Evolutionary conservation across 2,113 vertebrate species (phyloP).

Genomic region (Cygnus buccinator): DNA sequence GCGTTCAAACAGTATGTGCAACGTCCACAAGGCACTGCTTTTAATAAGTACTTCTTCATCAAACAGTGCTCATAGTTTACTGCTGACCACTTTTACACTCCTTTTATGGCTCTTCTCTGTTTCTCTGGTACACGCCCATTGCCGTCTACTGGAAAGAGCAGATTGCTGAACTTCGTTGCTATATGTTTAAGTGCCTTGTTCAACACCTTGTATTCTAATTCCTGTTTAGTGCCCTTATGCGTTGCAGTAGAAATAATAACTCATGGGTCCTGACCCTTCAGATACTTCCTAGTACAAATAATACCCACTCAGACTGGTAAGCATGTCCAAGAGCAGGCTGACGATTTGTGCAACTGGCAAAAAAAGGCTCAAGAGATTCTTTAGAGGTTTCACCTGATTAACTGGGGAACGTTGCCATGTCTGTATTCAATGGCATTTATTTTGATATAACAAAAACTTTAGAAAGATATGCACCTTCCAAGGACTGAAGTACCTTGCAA

Average conservation of each 20-base stretch:
- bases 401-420: constrained; percentile 1
- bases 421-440: background rate
- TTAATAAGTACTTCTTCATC: background rate
- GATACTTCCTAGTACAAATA: constrained; percentile 5
- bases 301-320: constrained; percentile 16
- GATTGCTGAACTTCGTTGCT: background rate
- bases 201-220: background rate
- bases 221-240: background rate
- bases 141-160: background rate
- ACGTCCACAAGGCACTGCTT: background rate
- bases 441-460: constrained; percentile 46
- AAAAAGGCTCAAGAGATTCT: constrained; percentile 42
- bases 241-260: constrained; percentile 4
- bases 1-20: background rate
- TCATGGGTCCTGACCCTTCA: background rate
- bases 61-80: background rate
- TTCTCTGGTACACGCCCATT: background rate
- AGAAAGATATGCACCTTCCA: constrained; percentile 32
- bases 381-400: constrained; percentile 57
- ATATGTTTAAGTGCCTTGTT: background rate
- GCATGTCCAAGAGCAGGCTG: background rate
- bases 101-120: background rate
- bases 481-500: background rate
- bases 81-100: background rate
- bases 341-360: constrained; percentile 44